Conservation (phyloP, 1,140 invertebrate genomes). For the Drosophila sulfurigaster region DNA sequence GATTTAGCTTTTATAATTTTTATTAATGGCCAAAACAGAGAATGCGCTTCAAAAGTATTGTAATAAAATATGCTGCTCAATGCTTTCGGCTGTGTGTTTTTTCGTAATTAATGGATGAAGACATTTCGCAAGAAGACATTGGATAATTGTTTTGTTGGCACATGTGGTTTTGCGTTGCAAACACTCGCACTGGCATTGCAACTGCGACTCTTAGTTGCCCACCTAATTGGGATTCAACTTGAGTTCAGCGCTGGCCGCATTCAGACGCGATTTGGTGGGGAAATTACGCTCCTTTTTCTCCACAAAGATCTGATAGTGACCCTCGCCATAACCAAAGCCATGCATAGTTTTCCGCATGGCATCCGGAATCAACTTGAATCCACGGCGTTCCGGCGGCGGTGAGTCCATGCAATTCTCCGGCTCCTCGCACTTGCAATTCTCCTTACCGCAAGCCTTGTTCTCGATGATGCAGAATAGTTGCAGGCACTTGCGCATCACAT, state of each 20-base stretch:
- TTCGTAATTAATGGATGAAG: slow-evolving; percentile 32
- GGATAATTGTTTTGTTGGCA: slow-evolving; percentile 47
- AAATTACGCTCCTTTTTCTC: slow-evolving; percentile 80
- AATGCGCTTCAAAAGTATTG: slow-evolving; percentile 41
- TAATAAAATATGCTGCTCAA: slow-evolving; percentile 42
- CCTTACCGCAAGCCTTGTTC: slow-evolving; percentile 59
- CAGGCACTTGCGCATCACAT: slow-evolving; percentile 72
- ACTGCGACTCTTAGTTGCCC: not conserved
- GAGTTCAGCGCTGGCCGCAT: slow-evolving; percentile 79
- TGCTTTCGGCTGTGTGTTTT: slow-evolving; percentile 12
- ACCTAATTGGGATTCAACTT: slow-evolving; percentile 82
- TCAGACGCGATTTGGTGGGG: slow-evolving; percentile 72
- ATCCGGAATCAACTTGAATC: slow-evolving; percentile 69
- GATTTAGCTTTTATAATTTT: slow-evolving; percentile 53
- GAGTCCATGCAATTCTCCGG: slow-evolving; percentile 37
- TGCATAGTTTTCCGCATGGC: slow-evolving; percentile 77
- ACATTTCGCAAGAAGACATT: slow-evolving; percentile 43
- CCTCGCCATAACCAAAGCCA: slow-evolving; percentile 78
- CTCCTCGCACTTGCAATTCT: slow-evolving; percentile 30
- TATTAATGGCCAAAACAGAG: slow-evolving; percentile 41
- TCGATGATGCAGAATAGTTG: slow-evolving; percentile 78
- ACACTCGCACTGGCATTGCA: slow-evolving; percentile 8
- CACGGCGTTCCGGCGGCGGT: slow-evolving; percentile 42
- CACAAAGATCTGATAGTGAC: slow-evolving; percentile 80
- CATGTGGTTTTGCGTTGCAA: slow-evolving; percentile 37